Evolutionary conservation across 2,888 invertebrate species (phyloP), one percentile per base, ranked within the genome.

Genomic region (Digitonthophagus gazella): DNA sequence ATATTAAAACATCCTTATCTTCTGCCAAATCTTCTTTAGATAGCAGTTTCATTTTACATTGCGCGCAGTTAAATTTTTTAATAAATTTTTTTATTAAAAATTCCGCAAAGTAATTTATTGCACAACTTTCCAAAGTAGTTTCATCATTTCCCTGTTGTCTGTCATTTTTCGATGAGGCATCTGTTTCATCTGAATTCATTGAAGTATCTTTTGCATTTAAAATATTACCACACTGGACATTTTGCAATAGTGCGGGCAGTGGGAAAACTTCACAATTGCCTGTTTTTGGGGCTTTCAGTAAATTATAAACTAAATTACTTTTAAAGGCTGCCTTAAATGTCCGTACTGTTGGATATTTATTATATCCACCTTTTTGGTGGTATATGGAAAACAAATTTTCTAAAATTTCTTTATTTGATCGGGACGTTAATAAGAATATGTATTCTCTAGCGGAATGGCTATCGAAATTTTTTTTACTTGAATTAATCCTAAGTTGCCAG

Each of bases 31-130:
- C 69, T 61, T 67, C 58, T 19, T 8, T 14, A 15, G 57, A 8
- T 22, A 11, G 14, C 63, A n/a, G n/a, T 22, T 63, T 14, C 15
- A 55, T 54, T 22, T 67, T 66, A 55, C 72, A 73, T 8, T 58
- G 18, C 58, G 8, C 15, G 56, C 73, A 74, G 54, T 74, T 58
- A 71, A 67, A 72, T 67, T 72, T 69, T 6, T 73, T 69, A 11
- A 67, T 64, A 65, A 67, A 68, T 20, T 18, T 54, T 70, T 72
- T 74, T 20, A 67, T 72, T 11, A 75, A 68, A 67, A 72, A 75
- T 22, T 75, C 73, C 67, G 73, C 71, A 72, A 74, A 75, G 70
- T 74, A 74, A 55, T 70, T 71, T 56, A 72, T 70, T 3, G 72
- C 66, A 70, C 74, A 72, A 22, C 54, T 56, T 71, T 73, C 74